A percentile compares a stretch with the other conserved stretches of the same genome.
Evolutionary conservation across 2,888 invertebrate genomes (phyloP).

Genomic region (Spilosoma lubricipeda): DNA sequence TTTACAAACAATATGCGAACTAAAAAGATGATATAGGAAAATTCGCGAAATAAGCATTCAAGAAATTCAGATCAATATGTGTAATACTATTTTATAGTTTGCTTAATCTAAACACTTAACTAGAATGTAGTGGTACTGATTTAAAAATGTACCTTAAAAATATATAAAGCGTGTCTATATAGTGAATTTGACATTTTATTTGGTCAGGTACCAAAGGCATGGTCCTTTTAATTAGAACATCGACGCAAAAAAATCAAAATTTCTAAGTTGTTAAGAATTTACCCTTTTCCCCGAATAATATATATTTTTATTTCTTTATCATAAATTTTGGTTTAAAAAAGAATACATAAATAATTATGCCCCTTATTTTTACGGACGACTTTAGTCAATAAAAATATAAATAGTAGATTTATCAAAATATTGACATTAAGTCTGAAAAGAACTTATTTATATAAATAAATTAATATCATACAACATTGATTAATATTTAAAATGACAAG

Average conservation of each 20-base stretch:
- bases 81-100: not conserved
- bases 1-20: not conserved
- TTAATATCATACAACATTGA: not conserved
- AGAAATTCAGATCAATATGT: not conserved
- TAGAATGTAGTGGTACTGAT: not conserved
- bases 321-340: not conserved
- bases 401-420: not conserved
- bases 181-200: not conserved
- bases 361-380: not conserved
- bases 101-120: not conserved
- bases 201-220: not conserved
- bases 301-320: not conserved
- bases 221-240: not conserved
- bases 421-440: not conserved
- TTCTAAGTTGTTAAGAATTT: not conserved
- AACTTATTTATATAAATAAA: not conserved
- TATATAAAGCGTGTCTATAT: not conserved
- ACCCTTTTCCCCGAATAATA: conserved; percentile 1
- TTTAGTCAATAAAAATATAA: not conserved
- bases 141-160: not conserved
- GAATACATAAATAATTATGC: not conserved
- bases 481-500: not conserved
- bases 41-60: not conserved
- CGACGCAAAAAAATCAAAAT: not conserved
- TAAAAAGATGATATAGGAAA: not conserved